Conservation (phyloP, 2,888 invertebrate genomes). For the Tinea semifulvella region DNA sequence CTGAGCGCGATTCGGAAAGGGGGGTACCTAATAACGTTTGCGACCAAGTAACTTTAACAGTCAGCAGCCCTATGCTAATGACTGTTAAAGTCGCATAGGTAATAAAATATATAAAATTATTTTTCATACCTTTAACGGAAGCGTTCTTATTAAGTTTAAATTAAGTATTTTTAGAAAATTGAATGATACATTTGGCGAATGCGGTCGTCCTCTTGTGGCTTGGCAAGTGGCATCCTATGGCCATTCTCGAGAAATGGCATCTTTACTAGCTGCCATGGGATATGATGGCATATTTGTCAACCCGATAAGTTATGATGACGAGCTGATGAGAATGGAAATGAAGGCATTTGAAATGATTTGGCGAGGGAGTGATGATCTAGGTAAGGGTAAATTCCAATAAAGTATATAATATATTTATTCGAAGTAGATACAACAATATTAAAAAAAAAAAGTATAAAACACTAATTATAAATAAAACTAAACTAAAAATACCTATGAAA, state of each 20-base stretch:
- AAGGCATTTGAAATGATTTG: conserved; percentile 86
- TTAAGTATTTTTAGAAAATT: conserved; percentile 44
- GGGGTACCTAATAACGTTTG: too few relatives aligned
- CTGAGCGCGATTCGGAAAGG: too few relatives aligned
- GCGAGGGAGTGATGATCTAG: conserved; percentile 76
- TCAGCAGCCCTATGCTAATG: not conserved
- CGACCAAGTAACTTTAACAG: too few relatives aligned
- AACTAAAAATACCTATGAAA: too few relatives aligned
- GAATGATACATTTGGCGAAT: conserved; percentile 72
- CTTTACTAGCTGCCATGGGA: conserved; percentile 80
- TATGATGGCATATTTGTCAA: conserved; percentile 88
- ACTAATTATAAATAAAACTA: too few relatives aligned
- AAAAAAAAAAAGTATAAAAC: too few relatives aligned
- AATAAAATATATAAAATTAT: too few relatives aligned
- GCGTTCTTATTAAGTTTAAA: too few relatives aligned
- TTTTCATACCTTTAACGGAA: too few relatives aligned
- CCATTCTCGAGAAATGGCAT: conserved; percentile 85
- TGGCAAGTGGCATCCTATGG: conserved; percentile 86
- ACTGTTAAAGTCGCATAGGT: not conserved
- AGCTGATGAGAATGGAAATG: conserved; percentile 64
- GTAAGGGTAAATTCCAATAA: too few relatives aligned
- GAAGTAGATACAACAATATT: too few relatives aligned
- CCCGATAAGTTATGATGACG: conserved; percentile 87
- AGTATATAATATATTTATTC: too few relatives aligned
- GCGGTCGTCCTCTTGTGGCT: conserved; percentile 75